These are phyloP conservation scores for Clarias laeviceps DNA, from an alignment of 2,797 vertebrate species.

Conservation along the genomic window DNA sequence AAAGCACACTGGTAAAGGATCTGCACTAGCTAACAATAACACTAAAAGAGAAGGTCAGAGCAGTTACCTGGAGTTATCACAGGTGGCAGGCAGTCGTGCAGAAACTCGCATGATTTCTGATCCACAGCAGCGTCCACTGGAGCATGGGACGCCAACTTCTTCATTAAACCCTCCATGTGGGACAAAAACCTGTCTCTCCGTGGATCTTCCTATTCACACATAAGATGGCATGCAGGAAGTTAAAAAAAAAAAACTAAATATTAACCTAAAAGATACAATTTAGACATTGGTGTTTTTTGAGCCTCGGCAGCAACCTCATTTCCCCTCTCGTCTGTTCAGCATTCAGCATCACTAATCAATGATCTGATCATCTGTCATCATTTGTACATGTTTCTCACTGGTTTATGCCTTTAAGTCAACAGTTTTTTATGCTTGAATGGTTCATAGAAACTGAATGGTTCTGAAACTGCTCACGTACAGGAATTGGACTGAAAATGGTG, in stretches of 20 bases:
- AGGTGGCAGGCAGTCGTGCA: constrained; percentile 93
- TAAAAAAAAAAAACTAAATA: neutral
- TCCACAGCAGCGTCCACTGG: constrained; percentile 93
- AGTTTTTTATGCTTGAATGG: too few species aligned
- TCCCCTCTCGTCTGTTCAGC: too few species aligned
- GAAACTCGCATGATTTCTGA: constrained; percentile 87
- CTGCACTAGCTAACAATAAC: neutral
- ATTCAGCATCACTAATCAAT: too few species aligned
- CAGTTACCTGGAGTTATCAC: constrained; percentile 75
- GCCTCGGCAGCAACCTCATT: too few species aligned
- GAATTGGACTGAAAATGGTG: too few species aligned
- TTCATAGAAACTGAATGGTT: too few species aligned
- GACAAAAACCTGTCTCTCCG: constrained; percentile 80
- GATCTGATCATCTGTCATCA: too few species aligned
- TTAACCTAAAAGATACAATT: too few species aligned
- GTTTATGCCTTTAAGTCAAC: too few species aligned
- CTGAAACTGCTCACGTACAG: too few species aligned
- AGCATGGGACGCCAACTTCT: constrained; percentile 79
- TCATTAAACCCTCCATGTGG: constrained; percentile 79
- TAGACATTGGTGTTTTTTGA: too few species aligned
- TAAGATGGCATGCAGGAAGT: neutral
- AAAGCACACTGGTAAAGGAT: neutral
- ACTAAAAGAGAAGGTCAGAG: neutral
- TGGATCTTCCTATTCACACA: constrained; percentile 68
- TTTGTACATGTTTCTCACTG: too few species aligned